These are phyloP conservation scores for Gambusia holbrooki DNA, from an alignment of 2,113 vertebrate species.

Conservation along the genomic window DNA sequence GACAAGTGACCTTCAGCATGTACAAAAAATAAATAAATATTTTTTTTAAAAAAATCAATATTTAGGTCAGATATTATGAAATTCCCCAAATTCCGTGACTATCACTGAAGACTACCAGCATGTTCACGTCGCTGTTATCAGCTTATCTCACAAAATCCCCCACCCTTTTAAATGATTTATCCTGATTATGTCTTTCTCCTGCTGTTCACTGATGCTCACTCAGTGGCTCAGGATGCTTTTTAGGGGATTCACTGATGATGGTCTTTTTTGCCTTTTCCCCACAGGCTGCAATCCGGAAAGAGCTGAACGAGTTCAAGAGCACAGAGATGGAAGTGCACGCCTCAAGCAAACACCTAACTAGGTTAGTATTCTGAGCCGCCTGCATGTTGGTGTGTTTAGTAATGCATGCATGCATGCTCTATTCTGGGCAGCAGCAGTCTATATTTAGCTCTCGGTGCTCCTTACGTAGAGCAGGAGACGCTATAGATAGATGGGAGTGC, in stretches of 20 bases:
- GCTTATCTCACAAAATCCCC: conserved; percentile 31
- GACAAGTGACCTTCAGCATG: background rate
- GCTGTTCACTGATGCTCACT: conserved; percentile 23
- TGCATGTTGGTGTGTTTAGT: conserved; percentile 1
- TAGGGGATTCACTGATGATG: conserved; percentile 37
- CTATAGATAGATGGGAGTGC: conserved; percentile 72
- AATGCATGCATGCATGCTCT: conserved; percentile 23
- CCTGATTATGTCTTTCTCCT: conserved; percentile 19
- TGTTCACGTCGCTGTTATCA: conserved; percentile 15
- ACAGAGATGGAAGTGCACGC: conserved; percentile 99
- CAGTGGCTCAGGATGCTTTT: conserved; percentile 9
- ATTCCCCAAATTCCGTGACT: background rate
- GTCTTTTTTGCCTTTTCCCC: conserved; percentile 15
- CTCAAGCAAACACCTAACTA: conserved; percentile 98
- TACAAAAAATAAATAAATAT: background rate
- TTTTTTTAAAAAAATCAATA: no score
- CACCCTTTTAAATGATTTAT: conserved; percentile 9
- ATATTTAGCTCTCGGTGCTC: conserved; percentile 67
- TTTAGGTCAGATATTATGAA: conserved; percentile 14
- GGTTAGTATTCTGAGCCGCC: conserved; percentile 79
- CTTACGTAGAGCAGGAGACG: conserved; percentile 8
- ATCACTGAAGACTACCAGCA: background rate
- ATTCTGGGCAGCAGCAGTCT: conserved; percentile 64
- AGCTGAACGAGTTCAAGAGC: conserved; percentile 99
- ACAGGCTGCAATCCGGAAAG: conserved; percentile 97